phyloP scores from a whole-genome alignment of 2,113 vertebrate species.

The Sigmodon hispidus region DNA sequence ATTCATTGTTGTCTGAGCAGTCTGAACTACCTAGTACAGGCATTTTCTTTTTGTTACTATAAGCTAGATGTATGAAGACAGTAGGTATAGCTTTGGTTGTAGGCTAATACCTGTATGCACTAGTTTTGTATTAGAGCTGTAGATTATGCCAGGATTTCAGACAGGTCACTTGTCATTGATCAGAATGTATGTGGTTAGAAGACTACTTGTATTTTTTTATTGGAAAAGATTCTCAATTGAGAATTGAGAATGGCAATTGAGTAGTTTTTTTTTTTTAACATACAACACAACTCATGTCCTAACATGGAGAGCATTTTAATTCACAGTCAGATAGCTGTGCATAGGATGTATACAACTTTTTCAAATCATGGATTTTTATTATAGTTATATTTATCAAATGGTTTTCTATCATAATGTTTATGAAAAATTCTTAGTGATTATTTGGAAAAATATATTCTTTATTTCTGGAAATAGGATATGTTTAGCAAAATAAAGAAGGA shows the following conservation, averaged over 20 bases:
- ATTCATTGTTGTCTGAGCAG: neutral
- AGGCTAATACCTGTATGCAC: neutral
- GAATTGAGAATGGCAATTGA: too few species aligned
- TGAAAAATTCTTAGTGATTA: neutral
- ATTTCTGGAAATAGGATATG: conserved; percentile 40
- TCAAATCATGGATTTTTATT: conserved; percentile 34
- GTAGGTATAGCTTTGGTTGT: neutral
- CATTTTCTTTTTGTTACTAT: neutral
- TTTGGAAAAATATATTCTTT: conserved; percentile 19
- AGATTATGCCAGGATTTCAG: conserved; percentile 45
- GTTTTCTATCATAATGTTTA: conserved; percentile 9
- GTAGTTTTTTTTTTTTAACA: conserved; percentile 57
- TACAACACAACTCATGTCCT: conserved; percentile 13
- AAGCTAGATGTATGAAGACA: neutral
- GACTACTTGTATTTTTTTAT: neutral
- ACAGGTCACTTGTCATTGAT: conserved; percentile 4
- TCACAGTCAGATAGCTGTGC: neutral
- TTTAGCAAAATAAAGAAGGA: neutral
- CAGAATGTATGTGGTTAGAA: neutral
- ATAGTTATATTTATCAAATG: neutral
- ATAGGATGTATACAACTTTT: neutral
- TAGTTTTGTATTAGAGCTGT: neutral
- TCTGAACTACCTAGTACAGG: neutral
- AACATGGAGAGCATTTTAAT: neutral
- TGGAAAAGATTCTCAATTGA: conserved; percentile 26